A percentile compares a stretch with the other conserved stretches of the same genome.
Evolutionary conservation across 2,797 vertebrate species (phyloP).

Genomic region (Sebastes baramenuke): DNA sequence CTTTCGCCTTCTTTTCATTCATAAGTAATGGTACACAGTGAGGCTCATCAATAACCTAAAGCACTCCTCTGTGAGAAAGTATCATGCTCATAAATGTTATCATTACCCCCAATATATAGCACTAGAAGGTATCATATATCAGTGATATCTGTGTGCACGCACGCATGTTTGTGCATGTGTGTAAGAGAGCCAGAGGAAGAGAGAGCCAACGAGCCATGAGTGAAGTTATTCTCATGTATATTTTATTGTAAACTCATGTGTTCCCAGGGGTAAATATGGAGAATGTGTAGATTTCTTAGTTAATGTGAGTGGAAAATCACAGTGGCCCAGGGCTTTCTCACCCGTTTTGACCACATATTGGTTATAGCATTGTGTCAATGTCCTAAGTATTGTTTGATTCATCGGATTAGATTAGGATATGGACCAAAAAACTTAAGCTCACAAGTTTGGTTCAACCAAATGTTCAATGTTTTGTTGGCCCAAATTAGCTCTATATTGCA

Average conservation of each 20-base stretch:
- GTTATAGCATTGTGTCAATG: not conserved
- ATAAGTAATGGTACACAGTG: constrained; percentile 80
- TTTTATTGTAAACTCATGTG: constrained; percentile 39
- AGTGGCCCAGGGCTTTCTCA: constrained; percentile 1
- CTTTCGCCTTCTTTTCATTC: constrained; percentile 74
- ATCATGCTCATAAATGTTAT: constrained; percentile 80
- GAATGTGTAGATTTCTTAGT: constrained; percentile 30
- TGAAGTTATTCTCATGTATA: constrained; percentile 49
- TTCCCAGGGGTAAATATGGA: constrained; percentile 12
- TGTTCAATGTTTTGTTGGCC: not conserved
- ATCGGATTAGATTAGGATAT: constrained; percentile 1
- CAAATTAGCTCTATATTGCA: not conserved
- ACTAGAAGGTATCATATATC: constrained; percentile 49
- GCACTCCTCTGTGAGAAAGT: constrained; percentile 68
- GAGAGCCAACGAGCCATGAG: constrained; percentile 32
- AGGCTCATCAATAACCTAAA: constrained; percentile 82
- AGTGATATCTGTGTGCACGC: constrained; percentile 34
- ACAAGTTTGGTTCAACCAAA: not conserved
- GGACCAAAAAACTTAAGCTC: not conserved
- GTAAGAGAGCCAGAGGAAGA: not conserved
- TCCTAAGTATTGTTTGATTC: not conserved
- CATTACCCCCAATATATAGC: constrained; percentile 68
- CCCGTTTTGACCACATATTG: constrained; percentile 5
- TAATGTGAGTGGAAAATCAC: constrained; percentile 26
- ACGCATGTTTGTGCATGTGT: constrained; percentile 36